These are phyloP conservation scores for Eupsittula cactorum DNA, from an alignment of 2,113 vertebrate species.

Conservation along the genomic window DNA sequence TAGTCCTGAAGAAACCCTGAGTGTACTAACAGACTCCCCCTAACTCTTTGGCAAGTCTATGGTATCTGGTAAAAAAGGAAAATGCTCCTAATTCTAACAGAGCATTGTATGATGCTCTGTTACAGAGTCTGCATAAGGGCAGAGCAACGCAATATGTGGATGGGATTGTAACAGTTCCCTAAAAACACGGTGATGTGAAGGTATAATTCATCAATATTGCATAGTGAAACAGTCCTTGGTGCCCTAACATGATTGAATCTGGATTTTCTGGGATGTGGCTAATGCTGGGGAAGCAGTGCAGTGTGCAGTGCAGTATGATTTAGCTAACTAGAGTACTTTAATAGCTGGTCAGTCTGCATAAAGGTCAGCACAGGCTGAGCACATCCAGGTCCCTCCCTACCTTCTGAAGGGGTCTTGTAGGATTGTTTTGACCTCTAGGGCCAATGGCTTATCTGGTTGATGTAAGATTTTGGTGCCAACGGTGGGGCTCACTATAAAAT, in stretches of 20 bases:
- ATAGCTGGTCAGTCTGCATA: not conserved
- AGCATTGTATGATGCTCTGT: not conserved
- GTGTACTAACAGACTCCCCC: not conserved
- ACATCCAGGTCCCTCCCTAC: not conserved
- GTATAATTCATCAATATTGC: not conserved
- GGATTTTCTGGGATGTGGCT: not conserved
- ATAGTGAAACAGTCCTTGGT: not conserved
- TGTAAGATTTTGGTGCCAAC: not conserved
- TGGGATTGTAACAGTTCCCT: not conserved
- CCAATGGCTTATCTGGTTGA: not conserved
- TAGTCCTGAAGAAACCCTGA: not conserved
- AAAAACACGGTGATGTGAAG: not conserved
- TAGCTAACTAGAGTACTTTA: not conserved
- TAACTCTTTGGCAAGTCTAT: not conserved
- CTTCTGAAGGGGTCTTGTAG: not conserved
- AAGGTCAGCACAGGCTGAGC: not conserved
- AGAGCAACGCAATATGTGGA: not conserved
- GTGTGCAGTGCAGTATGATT: not conserved
- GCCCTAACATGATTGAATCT: not conserved
- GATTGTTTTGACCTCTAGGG: not conserved
- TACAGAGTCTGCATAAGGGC: not conserved
- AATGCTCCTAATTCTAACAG: not conserved
- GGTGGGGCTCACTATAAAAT: not conserved
- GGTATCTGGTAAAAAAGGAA: not conserved
- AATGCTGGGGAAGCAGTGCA: not conserved